Percentiles rank a stretch among this genome's conserved stretches.
Conservation (phyloP, 2,888 invertebrate species). For the Melitaea athalia region DNA sequence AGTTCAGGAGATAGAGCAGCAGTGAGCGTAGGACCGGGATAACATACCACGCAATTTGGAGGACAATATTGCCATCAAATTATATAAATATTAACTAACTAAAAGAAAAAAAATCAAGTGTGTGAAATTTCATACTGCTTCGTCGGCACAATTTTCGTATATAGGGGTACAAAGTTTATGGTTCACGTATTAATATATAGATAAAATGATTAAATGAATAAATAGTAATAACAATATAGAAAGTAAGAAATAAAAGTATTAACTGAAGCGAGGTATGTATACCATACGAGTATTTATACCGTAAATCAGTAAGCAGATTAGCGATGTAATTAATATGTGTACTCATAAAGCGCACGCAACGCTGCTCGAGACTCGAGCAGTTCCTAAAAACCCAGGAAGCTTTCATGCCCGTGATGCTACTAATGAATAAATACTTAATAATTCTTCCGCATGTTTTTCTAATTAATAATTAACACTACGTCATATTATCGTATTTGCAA, state of each 20-base stretch:
- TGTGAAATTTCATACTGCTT: no score
- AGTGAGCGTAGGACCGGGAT: no score
- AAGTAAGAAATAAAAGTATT: conserved; percentile 41
- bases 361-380: conserved; percentile 40
- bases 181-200: no score
- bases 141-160: no score
- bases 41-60: no score
- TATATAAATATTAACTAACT: no score
- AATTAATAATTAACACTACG: conserved; percentile 54
- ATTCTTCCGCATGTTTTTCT: conserved; percentile 69
- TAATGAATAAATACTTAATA: conserved; percentile 69
- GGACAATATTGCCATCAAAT: no score
- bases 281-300: conserved; percentile 42
- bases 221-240: conserved; percentile 38
- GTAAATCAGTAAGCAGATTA: conserved; percentile 50
- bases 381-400: conserved; percentile 74
- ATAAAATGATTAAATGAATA: conserved; percentile 9
- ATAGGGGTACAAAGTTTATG: no score
- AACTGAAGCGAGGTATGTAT: conserved; percentile 50
- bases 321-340: conserved; percentile 62
- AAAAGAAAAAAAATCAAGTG: no score
- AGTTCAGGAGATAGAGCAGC: no score
- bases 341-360: conserved; percentile 54
- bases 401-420: conserved; percentile 56
- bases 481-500: conserved; percentile 30